Base-by-base conservation (phyloP, 2,888 invertebrate species). In the Sicus ferrugineus region DNA sequence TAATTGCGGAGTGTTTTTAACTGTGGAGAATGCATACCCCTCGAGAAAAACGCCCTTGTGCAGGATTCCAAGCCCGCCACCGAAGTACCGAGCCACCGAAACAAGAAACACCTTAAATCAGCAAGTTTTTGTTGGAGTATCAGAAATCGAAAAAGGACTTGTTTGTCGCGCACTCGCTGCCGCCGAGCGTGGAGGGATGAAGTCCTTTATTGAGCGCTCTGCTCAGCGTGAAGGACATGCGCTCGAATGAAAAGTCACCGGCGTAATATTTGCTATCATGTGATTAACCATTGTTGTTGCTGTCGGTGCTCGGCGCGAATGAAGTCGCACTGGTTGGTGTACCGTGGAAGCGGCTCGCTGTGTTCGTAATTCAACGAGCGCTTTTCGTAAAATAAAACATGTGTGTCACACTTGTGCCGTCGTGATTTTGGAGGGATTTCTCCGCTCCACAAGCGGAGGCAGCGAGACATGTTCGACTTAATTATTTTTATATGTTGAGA, bases 121-220 rank as follows among this genome's bases (percentile, higher is more conserved):
- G 73, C 73, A 72, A 74, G 72, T 72, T 74, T 73, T 74, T 74
- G 74, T 74, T 74, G 74, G 73, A 72, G 74, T 72, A 67, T 23
- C 19, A 54, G 42, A 66, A 56, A 52, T 19, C 21, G 16, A 19
- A 26, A 62, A 38, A 34, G 23, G 42, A 61, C 38, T 61, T 61
- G 61, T 61, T 61, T 61, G 14, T 28, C 28, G 26, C 28, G 61
- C 19, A 61, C 11, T 38, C 23, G 11, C n/a, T 31, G 31, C 31
- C 34, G 34, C n/a, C 7, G n/a, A n/a, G 30, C 16, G 21, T 34
- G 21, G 9, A 64, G 64, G 64, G 64, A n/a, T 31, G 64, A 64
- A 64, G 28, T 50, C 21, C 19, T 19, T 42, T 26, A n/a, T n/a
- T n/a, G n/a, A n/a, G n/a, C n/a, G n/a, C n/a, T n/a, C n/a, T 31